A percentile compares a stretch with the other conserved stretches of the same genome.
Evolutionary conservation across 2,888 invertebrate species (phyloP).

Genomic region (Chymomyza procnemis): DNA sequence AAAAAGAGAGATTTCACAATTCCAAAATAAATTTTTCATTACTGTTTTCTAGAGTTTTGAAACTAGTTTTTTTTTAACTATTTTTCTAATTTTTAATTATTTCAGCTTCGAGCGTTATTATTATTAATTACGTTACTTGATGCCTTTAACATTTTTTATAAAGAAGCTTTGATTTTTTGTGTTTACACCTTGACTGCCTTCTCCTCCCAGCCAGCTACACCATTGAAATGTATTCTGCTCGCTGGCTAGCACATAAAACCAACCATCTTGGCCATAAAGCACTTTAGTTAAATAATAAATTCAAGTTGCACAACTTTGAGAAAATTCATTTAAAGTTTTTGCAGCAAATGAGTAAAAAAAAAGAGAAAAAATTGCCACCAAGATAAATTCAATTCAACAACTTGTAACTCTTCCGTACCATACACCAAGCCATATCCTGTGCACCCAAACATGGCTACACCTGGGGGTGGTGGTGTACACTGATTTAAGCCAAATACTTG

Average conservation of each 20-base stretch:
- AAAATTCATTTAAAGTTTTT: conserved; percentile 12
- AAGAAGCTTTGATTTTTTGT: too few relatives aligned
- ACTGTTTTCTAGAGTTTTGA: too few relatives aligned
- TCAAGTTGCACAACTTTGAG: conserved; percentile 9
- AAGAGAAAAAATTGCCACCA: background rate
- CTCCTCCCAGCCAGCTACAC: too few relatives aligned
- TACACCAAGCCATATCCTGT: background rate
- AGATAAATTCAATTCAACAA: background rate
- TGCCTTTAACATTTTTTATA: too few relatives aligned
- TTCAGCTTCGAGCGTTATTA: too few relatives aligned
- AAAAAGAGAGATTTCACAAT: too few relatives aligned
- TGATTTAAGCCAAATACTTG: conserved; percentile 64
- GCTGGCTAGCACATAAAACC: background rate
- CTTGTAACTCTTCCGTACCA: background rate
- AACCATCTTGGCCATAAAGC: background rate
- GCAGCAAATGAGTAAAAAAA: background rate
- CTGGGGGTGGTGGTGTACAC: conserved; percentile 32
- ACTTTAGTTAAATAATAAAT: conserved; percentile 16
- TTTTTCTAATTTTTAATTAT: too few relatives aligned
- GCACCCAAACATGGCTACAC: conserved; percentile 7
- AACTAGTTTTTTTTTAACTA: too few relatives aligned
- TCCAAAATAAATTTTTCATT: too few relatives aligned
- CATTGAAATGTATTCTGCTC: background rate
- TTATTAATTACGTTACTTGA: too few relatives aligned
- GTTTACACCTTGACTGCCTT: too few relatives aligned